Evolutionary conservation across 2,797 vertebrate genomes (phyloP), one percentile per base, ranked within the genome.

Genomic region (Chelon auratus): DNA sequence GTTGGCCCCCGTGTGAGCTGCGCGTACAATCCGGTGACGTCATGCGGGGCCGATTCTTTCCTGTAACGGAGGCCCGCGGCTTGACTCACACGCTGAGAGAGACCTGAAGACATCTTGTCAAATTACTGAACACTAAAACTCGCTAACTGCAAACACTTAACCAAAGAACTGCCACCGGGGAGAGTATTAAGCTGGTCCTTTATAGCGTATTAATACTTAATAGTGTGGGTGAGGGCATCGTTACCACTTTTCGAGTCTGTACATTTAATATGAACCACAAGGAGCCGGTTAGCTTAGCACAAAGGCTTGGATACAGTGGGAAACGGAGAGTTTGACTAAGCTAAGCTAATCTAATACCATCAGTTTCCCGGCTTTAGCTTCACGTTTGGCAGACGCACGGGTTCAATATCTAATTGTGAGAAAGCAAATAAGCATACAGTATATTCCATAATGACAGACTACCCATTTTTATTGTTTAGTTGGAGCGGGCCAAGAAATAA

Each of bases 1-100:
- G 57, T 22, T 9, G 20, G 66, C 68, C 71, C 61, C 17, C 30
- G 30, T 26, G 1, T 8, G 43, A 50, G 43, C 26, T 54, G 22
- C 7, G 1, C 53, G 24, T 65, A 56, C 72, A 56, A 67, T 67
- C 67, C 37, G 1, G 20, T 78, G 80, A 91, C 51, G 63, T 84
- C 74, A 79, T 59, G 18, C 39, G 3, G 53, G 54, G 66, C 55
- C 0, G 20, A 65, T 58, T 66, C 47, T 64, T 84, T 83, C 61
- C 71, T 55, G 17, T 47, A 10, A 15, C 1, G 0, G 30, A 47
- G 64, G 67, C 65, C 74, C 1, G 55, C 5, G 24, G 47, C 42
- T 69, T 61, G 72, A 72, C 59, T 81, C 55, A 62, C 55, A 61
- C 52, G n/a, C 30, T 14, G 30, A 57, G 45, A 68, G 33, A 54